These are phyloP conservation scores for Coregonus sp. DNA, from an alignment of 2,797 vertebrate genomes.

Conservation along the genomic window DNA sequence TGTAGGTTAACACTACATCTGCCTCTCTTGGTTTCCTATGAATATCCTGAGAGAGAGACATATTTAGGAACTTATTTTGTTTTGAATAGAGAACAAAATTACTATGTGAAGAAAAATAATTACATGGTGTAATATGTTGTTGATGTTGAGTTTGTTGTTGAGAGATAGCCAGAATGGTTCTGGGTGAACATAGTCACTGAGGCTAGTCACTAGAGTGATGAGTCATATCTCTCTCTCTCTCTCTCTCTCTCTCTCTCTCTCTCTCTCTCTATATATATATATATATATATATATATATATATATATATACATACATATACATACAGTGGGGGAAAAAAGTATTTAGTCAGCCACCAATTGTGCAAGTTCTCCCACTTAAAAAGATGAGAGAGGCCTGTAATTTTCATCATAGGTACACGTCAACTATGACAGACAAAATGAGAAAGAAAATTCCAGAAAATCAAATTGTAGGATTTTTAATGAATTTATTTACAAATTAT, in stretches of 20 bases:
- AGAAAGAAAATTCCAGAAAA: too few species aligned
- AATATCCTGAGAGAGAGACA: not conserved
- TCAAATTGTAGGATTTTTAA: too few species aligned
- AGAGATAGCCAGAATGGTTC: conserved; percentile 25
- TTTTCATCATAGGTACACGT: too few species aligned
- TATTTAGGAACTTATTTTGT: not conserved
- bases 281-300: too few species aligned
- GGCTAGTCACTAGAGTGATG: conserved; percentile 26
- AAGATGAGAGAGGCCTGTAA: too few species aligned
- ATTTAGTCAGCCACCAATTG: too few species aligned
- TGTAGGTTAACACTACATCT: not conserved
- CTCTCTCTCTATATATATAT: not conserved
- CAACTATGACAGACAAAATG: too few species aligned
- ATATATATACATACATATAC: too few species aligned
- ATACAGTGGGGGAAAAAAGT: too few species aligned
- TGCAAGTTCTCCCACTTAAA: too few species aligned
- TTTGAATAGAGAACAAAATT: not conserved
- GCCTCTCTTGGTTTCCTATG: not conserved
- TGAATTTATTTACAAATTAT: too few species aligned
- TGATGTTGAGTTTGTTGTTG: conserved; percentile 30
- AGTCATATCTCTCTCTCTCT: conserved; percentile 45
- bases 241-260: not conserved
- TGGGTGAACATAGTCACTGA: conserved; percentile 52
- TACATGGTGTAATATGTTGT: not conserved
- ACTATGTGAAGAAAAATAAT: not conserved